Evolutionary conservation across 2,113 vertebrate species (phyloP).

Genomic region (Cephalophus harveyi): DNA sequence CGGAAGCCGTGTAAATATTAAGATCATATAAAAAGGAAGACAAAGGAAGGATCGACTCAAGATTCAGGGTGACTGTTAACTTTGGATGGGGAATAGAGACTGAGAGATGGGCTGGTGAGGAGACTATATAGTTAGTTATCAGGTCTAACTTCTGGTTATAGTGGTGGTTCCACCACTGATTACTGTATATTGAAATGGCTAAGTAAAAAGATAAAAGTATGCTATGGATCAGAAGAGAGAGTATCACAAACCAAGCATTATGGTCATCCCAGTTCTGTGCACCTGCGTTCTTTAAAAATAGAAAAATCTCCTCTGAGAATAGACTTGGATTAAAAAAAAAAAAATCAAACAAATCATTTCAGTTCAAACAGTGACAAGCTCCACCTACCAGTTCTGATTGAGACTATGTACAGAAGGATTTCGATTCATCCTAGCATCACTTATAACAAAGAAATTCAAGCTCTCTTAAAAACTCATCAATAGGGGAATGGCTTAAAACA

Average conservation of each 20-base stretch:
- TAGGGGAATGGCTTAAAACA: not conserved
- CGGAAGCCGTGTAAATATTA: not conserved
- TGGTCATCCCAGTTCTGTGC: not conserved
- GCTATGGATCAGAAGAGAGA: not conserved
- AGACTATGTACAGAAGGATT: not conserved
- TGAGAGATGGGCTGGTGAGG: fast-evolving
- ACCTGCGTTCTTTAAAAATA: not conserved
- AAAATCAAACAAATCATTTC: not conserved
- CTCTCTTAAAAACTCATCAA: not conserved
- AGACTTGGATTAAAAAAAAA: not conserved
- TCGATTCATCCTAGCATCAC: not conserved
- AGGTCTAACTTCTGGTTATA: not conserved
- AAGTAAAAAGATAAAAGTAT: not conserved
- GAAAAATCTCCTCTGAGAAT: not conserved
- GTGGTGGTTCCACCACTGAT: not conserved
- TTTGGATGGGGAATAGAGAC: not conserved
- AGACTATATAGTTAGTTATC: not conserved
- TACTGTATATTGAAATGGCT: not conserved
- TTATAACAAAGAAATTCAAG: not conserved
- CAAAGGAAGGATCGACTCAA: not conserved
- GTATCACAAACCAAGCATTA: no score
- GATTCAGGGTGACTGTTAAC: not conserved
- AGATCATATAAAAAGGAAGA: not conserved
- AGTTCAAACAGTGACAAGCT: not conserved
- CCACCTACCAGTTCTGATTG: not conserved